Evolutionary conservation across 2,113 vertebrate species (phyloP), one percentile per base, ranked within the genome.

Genomic region (Hassar affinis): DNA sequence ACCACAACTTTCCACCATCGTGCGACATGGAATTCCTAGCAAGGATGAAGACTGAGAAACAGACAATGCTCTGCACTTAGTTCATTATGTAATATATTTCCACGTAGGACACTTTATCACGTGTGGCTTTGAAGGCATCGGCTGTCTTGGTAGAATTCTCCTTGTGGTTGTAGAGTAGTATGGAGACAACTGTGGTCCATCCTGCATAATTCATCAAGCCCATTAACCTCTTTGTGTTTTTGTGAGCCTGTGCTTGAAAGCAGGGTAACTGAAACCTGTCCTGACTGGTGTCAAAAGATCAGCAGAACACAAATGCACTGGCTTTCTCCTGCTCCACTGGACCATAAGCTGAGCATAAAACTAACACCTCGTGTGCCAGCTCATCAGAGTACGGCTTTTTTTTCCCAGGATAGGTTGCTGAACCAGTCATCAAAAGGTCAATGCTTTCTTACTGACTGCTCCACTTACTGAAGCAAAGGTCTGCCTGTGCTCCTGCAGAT

Each of bases 201-300:
- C 86, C 86, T 87, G 79, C 75, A 87, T 88, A 49, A 87, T 81
- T 68, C 81, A 88, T 72, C 56, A 76, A 33, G 52, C 81, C 79
- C 75, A 84, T 86, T 88, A 88, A 75, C 64, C 68, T 68, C 10
- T 66, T 59, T 74, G 76, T 59, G 42, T 78, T 72, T 62, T 62
- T 45, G 22, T 57, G 45, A 54, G 42, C 78, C 75, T 22, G n/a
- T 45, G 80, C 71, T 79, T 79, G 72, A 64, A 78, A 74, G 49
- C 38, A 35, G 72, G 25, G 2, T 79, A 69, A 69, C 49, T 11
- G 42, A 52, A 59, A 85, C 82, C 35, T 66, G 80, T 42, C 75
- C 66, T 78, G 81, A 85, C 86, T 68, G 66, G 57, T 84, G 78
- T 80, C 79, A 82, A 82, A 79, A 61, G 61, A 75, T 68, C 83